Percentiles rank a stretch among this genome's conserved stretches.
Evolutionary conservation across 35 echinoderm and acorn worm species (phyloP).

Genomic region (Diadema setosum): DNA sequence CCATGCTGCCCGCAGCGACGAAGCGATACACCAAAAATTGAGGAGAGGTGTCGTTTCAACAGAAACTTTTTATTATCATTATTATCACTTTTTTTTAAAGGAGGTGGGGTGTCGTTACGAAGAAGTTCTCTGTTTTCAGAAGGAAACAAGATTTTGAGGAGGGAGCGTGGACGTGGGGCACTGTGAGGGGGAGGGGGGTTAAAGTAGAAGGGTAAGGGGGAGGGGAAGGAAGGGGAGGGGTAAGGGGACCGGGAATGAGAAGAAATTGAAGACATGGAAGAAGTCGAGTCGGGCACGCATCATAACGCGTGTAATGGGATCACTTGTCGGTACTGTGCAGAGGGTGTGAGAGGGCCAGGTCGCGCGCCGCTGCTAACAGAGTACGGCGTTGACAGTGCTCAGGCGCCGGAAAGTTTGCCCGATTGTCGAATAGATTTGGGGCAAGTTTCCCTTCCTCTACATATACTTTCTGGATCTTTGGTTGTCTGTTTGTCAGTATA

Average conservation of each 20-base stretch:
- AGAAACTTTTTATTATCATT: no score
- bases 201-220: neutral
- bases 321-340: neutral
- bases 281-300: neutral
- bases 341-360: neutral
- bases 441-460: no score
- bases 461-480: no score
- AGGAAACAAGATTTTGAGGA: neutral
- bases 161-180: neutral
- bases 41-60: no score
- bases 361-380: neutral
- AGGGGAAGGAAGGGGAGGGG: neutral
- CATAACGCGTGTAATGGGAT: slow-evolving; percentile 22
- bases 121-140: no score
- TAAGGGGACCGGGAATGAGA: neutral
- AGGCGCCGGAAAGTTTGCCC: neutral
- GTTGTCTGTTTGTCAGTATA: no score
- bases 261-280: neutral
- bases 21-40: no score
- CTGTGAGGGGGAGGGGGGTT: neutral
- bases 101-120: no score
- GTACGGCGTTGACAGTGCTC: neutral
- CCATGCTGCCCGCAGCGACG: neutral
- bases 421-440: no score
- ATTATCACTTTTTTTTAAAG: no score